Base-by-base conservation (phyloP, 1,140 invertebrate genomes). In the Copidosoma floridanum region DNA sequence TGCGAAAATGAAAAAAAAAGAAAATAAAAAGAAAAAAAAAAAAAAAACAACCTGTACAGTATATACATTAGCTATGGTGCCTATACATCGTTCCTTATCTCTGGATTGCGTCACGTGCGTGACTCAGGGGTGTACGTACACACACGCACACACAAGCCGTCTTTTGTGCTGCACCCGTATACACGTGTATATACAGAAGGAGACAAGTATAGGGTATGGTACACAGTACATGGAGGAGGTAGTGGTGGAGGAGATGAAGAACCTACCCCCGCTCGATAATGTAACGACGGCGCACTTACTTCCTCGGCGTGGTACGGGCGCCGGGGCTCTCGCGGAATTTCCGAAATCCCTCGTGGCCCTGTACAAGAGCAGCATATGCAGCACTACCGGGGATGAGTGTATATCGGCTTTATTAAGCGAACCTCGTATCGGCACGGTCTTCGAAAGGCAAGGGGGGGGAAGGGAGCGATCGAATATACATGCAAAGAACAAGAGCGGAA, bases 361-460 rank as follows among this genome's bases (percentile, higher is more conserved):
- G n/a, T n/a, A n/a, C n/a, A n/a, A n/a, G 5, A 43, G 18, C 6
- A 26, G 52, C 18, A 27, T 23, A 23, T 23, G 20, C 46, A n/a
- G 16, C 29, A 11, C 3, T 2, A 24, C 16, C 11, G 27, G 1
- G 4, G n/a, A 14, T 23, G 38, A 5, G 38, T 12, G 14, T 12
- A 18, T 23, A 3, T 46, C 44, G n/a, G 44, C 46, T 51, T 58
- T 48, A 51, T 58, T 50, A 51, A 51, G 46, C 16, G 12, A n/a
- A n/a, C n/a, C n/a, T 3, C 23, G 35, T 11, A 8, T 2, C 21
- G n/a, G 24, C 7, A 6, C 18, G 10, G 20, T 7, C 29, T n/a
- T 12, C 16, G 10, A 11, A 27, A 24, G 18, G 44, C 46, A 40
- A 57, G 50, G 50, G 56, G 26, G 37, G 14, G 14, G 41, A 57